Conservation (phyloP, 2,113 vertebrate genomes). For the Pygoscelis adeliae region DNA sequence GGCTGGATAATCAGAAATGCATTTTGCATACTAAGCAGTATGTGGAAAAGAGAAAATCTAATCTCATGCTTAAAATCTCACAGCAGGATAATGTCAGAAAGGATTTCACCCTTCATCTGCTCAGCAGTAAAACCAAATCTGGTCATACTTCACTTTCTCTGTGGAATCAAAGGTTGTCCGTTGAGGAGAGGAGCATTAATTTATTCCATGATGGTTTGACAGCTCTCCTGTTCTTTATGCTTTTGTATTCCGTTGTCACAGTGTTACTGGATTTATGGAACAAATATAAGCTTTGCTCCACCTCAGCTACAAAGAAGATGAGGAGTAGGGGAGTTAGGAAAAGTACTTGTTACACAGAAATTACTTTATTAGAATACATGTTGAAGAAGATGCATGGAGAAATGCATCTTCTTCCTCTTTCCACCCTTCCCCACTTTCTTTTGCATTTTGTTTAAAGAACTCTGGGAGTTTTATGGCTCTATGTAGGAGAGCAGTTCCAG, state of each 20-base stretch:
- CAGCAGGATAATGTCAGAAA: constrained; percentile 31
- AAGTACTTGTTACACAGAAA: constrained; percentile 28
- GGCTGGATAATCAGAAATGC: background rate
- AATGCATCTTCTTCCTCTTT: background rate
- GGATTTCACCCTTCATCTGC: constrained; percentile 21
- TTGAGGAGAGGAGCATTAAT: background rate
- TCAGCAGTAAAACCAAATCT: background rate
- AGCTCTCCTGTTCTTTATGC: constrained; percentile 25
- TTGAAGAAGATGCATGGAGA: background rate
- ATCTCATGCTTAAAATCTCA: constrained; percentile 36
- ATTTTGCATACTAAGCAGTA: background rate
- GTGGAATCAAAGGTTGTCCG: background rate
- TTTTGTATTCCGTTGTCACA: constrained; percentile 44
- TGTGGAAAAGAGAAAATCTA: background rate
- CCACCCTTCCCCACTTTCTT: background rate
- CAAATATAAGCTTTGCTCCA: background rate
- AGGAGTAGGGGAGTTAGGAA: background rate
- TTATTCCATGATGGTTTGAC: background rate
- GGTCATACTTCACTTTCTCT: constrained; percentile 1
- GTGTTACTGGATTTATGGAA: background rate
- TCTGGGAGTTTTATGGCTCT: background rate
- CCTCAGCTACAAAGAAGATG: background rate
- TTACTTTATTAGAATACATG: constrained; percentile 24
- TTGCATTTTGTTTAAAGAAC: background rate
- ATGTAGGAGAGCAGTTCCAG: background rate